phyloP scores from a whole-genome alignment of 2,888 invertebrate species.

The Busseola fusca region DNA sequence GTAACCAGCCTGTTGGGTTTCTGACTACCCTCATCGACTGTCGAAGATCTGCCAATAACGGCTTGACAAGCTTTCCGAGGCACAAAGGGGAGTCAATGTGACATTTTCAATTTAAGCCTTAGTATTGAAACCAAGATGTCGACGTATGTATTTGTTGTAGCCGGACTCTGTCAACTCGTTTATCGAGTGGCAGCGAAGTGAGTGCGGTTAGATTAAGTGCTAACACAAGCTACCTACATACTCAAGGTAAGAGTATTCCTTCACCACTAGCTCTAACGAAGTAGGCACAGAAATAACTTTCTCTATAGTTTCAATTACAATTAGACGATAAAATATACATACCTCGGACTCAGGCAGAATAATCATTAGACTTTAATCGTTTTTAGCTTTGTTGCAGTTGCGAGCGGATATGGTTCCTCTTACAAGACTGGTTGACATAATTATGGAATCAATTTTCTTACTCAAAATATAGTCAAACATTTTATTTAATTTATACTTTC shows the following conservation, averaged over 20 bases:
- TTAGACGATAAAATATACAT: slow-evolving; percentile 27
- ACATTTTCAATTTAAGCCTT: neutral
- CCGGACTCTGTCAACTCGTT: slow-evolving; percentile 38
- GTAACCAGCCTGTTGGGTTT: too few species aligned
- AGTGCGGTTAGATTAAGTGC: slow-evolving; percentile 52
- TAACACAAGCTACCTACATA: slow-evolving; percentile 64
- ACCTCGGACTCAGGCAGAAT: slow-evolving; percentile 6
- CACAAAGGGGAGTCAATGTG: neutral
- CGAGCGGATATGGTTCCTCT: neutral
- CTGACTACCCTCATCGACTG: neutral
- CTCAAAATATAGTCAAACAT: slow-evolving; percentile 44
- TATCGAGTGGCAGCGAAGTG: slow-evolving; percentile 55
- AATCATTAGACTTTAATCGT: slow-evolving; percentile 3
- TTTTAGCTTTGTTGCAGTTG: neutral
- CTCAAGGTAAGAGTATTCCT: slow-evolving; percentile 53
- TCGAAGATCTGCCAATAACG: neutral
- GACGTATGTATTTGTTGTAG: slow-evolving; percentile 10
- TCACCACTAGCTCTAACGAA: slow-evolving; percentile 26
- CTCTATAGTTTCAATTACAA: slow-evolving; percentile 43
- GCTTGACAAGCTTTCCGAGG: too few species aligned
- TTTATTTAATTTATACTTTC: slow-evolving; percentile 56
- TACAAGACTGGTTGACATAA: slow-evolving; percentile 8
- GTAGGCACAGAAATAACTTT: slow-evolving; percentile 39
- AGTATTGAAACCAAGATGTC: slow-evolving; percentile 26
- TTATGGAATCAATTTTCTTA: slow-evolving; percentile 27